Base-by-base conservation (phyloP, 1,140 invertebrate genomes). In the Diachasma alloeum region DNA sequence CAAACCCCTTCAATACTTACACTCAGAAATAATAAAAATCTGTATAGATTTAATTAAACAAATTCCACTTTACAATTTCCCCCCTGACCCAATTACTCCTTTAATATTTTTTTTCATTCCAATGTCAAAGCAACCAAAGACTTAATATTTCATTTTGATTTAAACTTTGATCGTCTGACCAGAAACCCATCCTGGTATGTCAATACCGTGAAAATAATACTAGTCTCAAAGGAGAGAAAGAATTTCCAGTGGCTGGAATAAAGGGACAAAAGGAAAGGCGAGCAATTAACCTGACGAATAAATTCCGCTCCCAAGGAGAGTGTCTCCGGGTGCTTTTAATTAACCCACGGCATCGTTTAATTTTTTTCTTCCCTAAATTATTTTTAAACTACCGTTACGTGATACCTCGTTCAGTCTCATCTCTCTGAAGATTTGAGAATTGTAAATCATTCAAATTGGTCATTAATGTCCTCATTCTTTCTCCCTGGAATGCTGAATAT, bases 261-360 rank as follows among this genome's bases (percentile, higher is more conserved):
- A 63, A 26, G 24, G 59, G 59, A 63, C 59, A 63, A 63, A 63
- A 63, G 59, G 19, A 56, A 63, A 31, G 22, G 10, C 19, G 59
- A 63, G 59, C 59, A 63, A 63, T 63, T 63, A 63, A 63, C 59
- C 59, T 63, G 59, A 63, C 19, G 59, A 63, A 63, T 63, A 63
- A 63, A 63, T 63, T 63, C 59, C 59, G 24, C 24, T 63, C 59
- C 24, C 59, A 63, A 63, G 59, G 59, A 63, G 19, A 63, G 59
- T 26, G 19, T 63, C 59, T 26, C 59, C 24, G 22, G 59, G 59
- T 63, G 59, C 59, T 63, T 63, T 63, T 63, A 63, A 63, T 63
- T 63, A 63, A 63, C 59, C 59, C 59, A 24, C 10, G 24, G 59
- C 59, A 63, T 63, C 59, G 59, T 63, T 63, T 63, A 63, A 31